phyloP scores from a whole-genome alignment of 2,888 invertebrate species.

The Drosophila neotestacea region DNA sequence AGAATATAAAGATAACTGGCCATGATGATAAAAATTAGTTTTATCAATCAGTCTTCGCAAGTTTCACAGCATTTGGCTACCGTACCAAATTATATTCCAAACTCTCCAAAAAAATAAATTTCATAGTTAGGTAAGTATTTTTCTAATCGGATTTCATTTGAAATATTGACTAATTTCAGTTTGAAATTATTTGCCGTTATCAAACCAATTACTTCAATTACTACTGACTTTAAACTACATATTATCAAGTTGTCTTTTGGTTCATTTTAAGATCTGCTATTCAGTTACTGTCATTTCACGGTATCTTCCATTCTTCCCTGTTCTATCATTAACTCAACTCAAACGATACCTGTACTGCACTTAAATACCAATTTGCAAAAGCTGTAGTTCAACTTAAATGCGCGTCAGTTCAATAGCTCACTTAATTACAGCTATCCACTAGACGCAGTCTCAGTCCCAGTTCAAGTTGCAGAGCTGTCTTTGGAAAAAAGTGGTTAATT shows the following conservation, averaged over 20 bases:
- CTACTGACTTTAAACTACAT: neutral
- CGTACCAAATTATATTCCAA: too few species aligned
- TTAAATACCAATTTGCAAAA: constrained; percentile 34
- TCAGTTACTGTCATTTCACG: neutral
- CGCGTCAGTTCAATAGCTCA: constrained; percentile 40
- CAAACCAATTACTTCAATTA: neutral
- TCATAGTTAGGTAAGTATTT: too few species aligned
- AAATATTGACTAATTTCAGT: neutral
- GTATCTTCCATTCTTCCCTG: constrained; percentile 5
- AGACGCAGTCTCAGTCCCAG: neutral
- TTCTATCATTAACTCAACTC: constrained; percentile 9
- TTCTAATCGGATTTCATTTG: too few species aligned
- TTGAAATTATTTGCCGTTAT: neutral
- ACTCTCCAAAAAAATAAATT: too few species aligned
- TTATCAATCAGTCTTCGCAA: too few species aligned
- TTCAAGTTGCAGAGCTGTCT: neutral
- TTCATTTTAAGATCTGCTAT: neutral
- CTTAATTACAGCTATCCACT: constrained; percentile 51
- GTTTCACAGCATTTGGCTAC: too few species aligned
- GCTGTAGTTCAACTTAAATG: constrained; percentile 11
- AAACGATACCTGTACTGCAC: constrained; percentile 23
- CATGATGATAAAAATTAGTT: too few species aligned
- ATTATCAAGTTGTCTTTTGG: neutral
- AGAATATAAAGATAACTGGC: too few species aligned
- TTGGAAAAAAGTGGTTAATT: constrained; percentile 42